Evolutionary conservation across 2,888 invertebrate genomes (phyloP).

Genomic region (Campoplex capitator): DNA sequence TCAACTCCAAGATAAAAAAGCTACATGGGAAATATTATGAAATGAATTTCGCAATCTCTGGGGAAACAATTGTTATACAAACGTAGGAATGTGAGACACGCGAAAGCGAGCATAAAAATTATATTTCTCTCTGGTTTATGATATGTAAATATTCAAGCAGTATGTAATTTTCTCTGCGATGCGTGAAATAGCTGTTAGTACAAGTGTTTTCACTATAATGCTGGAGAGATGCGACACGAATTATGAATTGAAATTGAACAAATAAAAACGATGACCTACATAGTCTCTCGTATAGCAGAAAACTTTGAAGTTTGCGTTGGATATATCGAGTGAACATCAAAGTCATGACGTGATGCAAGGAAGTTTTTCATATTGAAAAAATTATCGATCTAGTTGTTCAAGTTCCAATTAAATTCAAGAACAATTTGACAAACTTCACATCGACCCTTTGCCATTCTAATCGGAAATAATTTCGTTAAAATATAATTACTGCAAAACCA

Average conservation of each 20-base stretch:
- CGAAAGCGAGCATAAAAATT: neutral
- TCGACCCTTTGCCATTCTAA: neutral
- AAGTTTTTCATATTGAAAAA: neutral
- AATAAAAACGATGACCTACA: neutral
- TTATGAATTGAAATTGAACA: neutral
- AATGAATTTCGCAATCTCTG: neutral
- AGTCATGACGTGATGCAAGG: neutral
- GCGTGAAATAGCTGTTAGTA: too few relatives aligned
- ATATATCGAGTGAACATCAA: neutral
- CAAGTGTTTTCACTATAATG: too few relatives aligned
- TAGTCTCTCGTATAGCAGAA: neutral
- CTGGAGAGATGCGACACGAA: too few relatives aligned
- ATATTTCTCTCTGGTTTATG: too few relatives aligned
- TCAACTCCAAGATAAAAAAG: neutral
- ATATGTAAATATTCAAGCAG: too few relatives aligned
- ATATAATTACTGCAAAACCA: neutral
- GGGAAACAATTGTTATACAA: slow-evolving; percentile 58
- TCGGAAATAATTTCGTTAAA: too few relatives aligned
- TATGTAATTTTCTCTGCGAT: too few relatives aligned
- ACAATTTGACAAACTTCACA: neutral
- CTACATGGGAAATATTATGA: neutral
- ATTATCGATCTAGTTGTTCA: neutral
- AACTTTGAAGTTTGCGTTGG: neutral
- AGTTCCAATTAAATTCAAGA: neutral
- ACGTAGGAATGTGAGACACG: neutral